Evolutionary conservation across 2,797 vertebrate genomes (phyloP).

Genomic region (Lithobates pipiens): DNA sequence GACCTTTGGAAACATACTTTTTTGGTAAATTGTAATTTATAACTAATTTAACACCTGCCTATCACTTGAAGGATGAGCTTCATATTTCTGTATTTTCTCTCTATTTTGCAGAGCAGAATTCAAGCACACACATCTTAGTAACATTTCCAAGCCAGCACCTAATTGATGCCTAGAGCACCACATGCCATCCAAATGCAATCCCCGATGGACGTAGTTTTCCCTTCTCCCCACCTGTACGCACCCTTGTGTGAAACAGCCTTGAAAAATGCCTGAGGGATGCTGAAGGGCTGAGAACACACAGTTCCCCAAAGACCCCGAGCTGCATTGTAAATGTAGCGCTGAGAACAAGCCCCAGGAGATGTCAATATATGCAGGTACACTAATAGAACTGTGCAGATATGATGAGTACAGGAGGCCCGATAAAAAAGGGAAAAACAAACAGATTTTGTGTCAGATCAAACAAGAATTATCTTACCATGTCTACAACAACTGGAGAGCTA

Average conservation of each 20-base stretch:
- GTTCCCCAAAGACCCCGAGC: conserved; percentile 41
- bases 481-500: not conserved
- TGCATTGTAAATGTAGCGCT: conserved; percentile 53
- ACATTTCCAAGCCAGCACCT: conserved; percentile 59
- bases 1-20: not conserved
- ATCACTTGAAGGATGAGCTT: not conserved
- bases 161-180: conserved; percentile 57
- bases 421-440: conserved; percentile 14
- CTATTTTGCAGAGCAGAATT: not conserved
- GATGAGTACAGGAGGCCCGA: not conserved
- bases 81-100: not conserved
- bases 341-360: conserved; percentile 50
- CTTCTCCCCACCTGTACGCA: conserved; percentile 33
- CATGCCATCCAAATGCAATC: conserved; percentile 48
- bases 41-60: conserved; percentile 2
- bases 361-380: conserved; percentile 21
- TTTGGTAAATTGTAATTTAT: conserved; percentile 1
- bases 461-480: not conserved
- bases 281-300: conserved; percentile 52
- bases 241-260: conserved; percentile 41
- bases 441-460: not conserved
- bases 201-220: conserved; percentile 41
- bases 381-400: conserved; percentile 30
- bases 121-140: conserved; percentile 30
- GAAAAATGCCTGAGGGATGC: conserved; percentile 54